phyloP scores from a whole-genome alignment of 2,888 invertebrate genomes.

The Drosophila eohydei region DNA sequence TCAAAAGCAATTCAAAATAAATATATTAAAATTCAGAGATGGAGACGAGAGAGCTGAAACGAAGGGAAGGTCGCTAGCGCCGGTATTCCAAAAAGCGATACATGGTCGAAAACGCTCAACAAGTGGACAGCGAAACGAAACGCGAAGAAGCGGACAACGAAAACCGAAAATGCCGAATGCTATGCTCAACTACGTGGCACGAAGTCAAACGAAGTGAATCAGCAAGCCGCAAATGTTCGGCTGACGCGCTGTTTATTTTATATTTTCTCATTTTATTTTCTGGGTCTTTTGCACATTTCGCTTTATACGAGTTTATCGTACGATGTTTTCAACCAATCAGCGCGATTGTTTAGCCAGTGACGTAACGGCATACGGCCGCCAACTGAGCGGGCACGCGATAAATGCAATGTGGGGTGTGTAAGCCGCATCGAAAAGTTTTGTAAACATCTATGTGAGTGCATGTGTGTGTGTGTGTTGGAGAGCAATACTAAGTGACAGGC shows the following conservation, averaged over 20 bases:
- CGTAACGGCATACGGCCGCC: slow-evolving; percentile 77
- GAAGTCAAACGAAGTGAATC: slow-evolving; percentile 65
- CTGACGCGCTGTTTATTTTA: slow-evolving; percentile 45
- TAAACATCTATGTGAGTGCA: slow-evolving; percentile 3
- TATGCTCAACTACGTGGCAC: slow-evolving; percentile 63
- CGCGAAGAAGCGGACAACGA: slow-evolving; percentile 9
- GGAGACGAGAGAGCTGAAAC: neutral
- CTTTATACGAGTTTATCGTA: slow-evolving; percentile 83
- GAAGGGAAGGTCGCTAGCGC: slow-evolving; percentile 41
- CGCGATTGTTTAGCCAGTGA: slow-evolving; percentile 79
- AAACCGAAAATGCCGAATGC: slow-evolving; percentile 10
- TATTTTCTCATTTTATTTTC: slow-evolving; percentile 57
- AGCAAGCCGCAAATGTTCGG: slow-evolving; percentile 34
- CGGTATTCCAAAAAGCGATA: slow-evolving; percentile 36
- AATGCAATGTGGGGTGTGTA: slow-evolving; percentile 51
- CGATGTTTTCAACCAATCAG: slow-evolving; percentile 84
- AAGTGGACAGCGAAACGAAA: slow-evolving; percentile 50
- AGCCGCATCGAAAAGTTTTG: slow-evolving; percentile 17
- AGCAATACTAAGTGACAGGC: slow-evolving; percentile 4
- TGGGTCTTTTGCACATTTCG: slow-evolving; percentile 68
- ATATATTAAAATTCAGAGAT: slow-evolving; percentile 24
- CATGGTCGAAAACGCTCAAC: slow-evolving; percentile 58
- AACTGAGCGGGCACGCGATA: slow-evolving; percentile 54
- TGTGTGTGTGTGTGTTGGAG: neutral
- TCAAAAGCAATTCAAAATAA: slow-evolving; percentile 36